These are phyloP conservation scores for Manduca sexta DNA, from an alignment of 1,140 invertebrate species.

Conservation along the genomic window DNA sequence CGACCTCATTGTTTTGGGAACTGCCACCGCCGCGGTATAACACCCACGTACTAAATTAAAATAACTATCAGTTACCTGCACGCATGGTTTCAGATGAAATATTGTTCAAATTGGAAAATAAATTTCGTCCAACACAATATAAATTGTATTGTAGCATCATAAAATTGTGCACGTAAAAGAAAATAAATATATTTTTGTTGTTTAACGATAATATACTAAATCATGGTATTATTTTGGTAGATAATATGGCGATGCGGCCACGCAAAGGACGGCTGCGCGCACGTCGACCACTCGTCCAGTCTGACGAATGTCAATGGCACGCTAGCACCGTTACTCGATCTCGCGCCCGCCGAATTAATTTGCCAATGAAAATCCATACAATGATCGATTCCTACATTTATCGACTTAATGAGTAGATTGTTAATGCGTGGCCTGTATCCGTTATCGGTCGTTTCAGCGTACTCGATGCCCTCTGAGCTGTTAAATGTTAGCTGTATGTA, in stretches of 20 bases:
- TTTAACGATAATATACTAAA: too few relatives aligned
- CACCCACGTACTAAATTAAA: not conserved
- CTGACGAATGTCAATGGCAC: conserved; percentile 71
- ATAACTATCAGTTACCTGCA: too few relatives aligned
- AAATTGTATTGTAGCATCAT: too few relatives aligned
- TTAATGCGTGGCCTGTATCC: conserved; percentile 41
- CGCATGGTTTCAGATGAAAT: too few relatives aligned
- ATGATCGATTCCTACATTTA: conserved; percentile 54
- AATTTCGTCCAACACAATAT: too few relatives aligned
- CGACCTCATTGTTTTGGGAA: conserved; percentile 19
- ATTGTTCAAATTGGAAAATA: too few relatives aligned
- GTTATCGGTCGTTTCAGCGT: conserved; percentile 48
- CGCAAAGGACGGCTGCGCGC: conserved; percentile 4
- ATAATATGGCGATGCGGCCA: too few relatives aligned
- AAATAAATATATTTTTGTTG: too few relatives aligned
- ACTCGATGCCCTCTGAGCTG: too few relatives aligned
- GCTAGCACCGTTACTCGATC: conserved; percentile 66
- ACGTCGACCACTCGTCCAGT: conserved; percentile 30
- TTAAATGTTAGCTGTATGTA: too few relatives aligned
- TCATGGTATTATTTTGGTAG: too few relatives aligned
- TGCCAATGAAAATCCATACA: conserved; percentile 59
- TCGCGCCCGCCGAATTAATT: conserved; percentile 68
- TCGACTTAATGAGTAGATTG: conserved; percentile 56
- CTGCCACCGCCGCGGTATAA: not conserved
- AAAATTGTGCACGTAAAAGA: too few relatives aligned